These are phyloP conservation scores for Agrotis exclamationis DNA, from an alignment of 2,888 invertebrate species.

Conservation along the genomic window DNA sequence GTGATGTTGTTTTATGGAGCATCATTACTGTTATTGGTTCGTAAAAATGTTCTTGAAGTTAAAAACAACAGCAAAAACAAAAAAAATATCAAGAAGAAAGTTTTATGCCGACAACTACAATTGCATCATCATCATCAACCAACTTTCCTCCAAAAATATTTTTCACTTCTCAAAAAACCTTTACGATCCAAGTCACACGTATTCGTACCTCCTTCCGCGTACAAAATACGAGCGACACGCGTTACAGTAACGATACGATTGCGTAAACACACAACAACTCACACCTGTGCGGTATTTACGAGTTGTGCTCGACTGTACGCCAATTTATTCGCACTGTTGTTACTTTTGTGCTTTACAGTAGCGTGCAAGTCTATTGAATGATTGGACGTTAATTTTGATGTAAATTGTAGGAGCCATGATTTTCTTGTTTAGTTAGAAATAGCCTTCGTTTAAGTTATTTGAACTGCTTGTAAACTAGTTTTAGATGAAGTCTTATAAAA, in stretches of 20 bases:
- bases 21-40: too few species aligned
- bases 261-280: constrained; percentile 73
- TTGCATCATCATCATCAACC: constrained; percentile 30
- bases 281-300: constrained; percentile 75
- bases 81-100: not conserved
- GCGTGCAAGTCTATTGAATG: constrained; percentile 52
- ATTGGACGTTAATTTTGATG: constrained; percentile 50
- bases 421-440: not conserved
- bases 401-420: not conserved
- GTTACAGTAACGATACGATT: constrained; percentile 71
- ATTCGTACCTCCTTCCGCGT: constrained; percentile 50
- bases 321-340: constrained; percentile 57
- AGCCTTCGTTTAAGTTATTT: not conserved
- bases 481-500: too few species aligned
- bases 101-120: not conserved
- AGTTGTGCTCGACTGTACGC: constrained; percentile 60
- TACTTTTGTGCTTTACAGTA: constrained; percentile 58
- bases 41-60: too few species aligned
- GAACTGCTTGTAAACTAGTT: not conserved
- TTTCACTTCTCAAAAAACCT: constrained; percentile 34
- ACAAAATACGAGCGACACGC: constrained; percentile 68
- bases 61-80: not conserved
- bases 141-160: constrained; percentile 7
- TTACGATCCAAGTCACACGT: constrained; percentile 50
- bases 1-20: not conserved